Evolutionary conservation across 2,797 vertebrate genomes (phyloP), one percentile per base, ranked within the genome.

Genomic region (Tapera naevia): DNA sequence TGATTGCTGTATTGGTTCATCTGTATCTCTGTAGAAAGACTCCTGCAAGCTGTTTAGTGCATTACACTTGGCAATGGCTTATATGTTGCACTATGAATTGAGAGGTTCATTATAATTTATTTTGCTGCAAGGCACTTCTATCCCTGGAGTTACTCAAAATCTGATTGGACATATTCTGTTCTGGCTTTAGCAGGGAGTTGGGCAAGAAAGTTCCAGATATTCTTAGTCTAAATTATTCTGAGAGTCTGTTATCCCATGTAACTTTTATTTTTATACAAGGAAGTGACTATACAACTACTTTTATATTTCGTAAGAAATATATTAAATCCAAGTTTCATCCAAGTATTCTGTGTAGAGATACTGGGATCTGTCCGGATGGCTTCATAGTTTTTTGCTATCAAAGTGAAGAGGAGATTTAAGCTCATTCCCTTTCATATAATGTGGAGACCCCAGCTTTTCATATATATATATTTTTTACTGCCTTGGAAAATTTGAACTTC

Each of bases 401-500:
- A 80, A 93, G 37, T 57, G 88, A 58, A 83, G 32, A 33, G 56
- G 12, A 35, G 75, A 89, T 46, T 46, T 73, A 61, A 92, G 4
- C 33, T 82, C 45, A 83, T 88, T 85, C 89, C 43, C 16, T 64
- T 92, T 88, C 19, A 3, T 65, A 25, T 54, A 32, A 43, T 76
- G 61, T 35, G 24, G 53, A 84, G 46, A 80, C 37, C 39, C 66
- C 27, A 94, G 76, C 35, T 93, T 91, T 79, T 81, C n/a, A 28
- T 73, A 46, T 67, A 28, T 73, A 50, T 67, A 24, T 19, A 4
- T 50, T 25, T 72, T 92, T 84, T 58, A 54, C 62, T 75, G 66
- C 35, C 75, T 80, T 86, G 88, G 83, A 94, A 69, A 91, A 80
- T 64, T 17, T 93, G 82, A 94, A 79, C 62, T 67, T 86, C 72